These are phyloP conservation scores for Megalurothrips usitatus DNA, from an alignment of 2,888 invertebrate genomes.

Conservation along the genomic window DNA sequence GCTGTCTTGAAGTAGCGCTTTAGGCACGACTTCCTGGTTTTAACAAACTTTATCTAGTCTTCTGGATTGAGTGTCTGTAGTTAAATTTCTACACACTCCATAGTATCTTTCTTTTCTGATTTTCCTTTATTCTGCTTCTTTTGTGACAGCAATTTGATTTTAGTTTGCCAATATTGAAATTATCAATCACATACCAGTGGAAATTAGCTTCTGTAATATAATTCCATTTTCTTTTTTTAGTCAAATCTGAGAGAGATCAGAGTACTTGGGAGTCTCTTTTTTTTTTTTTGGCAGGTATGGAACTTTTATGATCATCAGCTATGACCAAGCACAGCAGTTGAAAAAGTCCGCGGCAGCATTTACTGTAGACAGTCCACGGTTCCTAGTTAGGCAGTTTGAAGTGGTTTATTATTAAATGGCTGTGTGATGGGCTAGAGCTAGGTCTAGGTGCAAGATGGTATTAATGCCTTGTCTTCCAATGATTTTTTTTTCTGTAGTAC, in stretches of 20 bases:
- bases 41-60: conserved; percentile 15
- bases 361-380: neutral
- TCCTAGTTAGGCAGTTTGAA: conserved; percentile 4
- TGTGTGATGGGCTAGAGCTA: conserved; percentile 12
- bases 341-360: neutral
- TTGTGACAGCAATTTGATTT: too few relatives aligned
- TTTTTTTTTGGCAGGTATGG: neutral
- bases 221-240: neutral
- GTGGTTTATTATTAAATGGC: neutral
- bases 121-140: too few relatives aligned
- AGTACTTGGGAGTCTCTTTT: neutral
- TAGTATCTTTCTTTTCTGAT: too few relatives aligned
- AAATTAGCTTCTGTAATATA: neutral
- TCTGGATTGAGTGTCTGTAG: neutral
- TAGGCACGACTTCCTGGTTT: neutral
- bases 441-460: neutral
- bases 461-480: conserved; percentile 11
- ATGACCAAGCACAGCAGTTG: neutral
- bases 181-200: neutral
- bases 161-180: neutral
- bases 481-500: neutral
- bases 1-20: neutral
- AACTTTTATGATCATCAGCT: neutral
- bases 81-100: too few relatives aligned
- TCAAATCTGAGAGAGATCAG: neutral